Evolutionary conservation across 2,797 vertebrate genomes (phyloP).

Genomic region (Pangasius djambal): DNA sequence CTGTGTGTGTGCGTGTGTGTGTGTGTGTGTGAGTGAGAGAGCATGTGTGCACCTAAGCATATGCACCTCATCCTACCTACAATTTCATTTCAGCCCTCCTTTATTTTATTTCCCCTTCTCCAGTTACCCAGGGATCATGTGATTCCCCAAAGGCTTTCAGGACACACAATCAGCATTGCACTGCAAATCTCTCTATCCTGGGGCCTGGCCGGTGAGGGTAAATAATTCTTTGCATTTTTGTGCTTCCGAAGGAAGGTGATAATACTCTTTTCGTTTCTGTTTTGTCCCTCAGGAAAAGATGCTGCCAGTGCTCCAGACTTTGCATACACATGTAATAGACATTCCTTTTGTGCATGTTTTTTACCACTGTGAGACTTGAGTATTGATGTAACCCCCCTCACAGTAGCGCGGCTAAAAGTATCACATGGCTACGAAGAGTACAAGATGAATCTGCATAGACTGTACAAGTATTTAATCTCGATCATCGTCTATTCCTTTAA

Average conservation of each 20-base stretch:
- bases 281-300: slow-evolving; percentile 60
- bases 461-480: neutral
- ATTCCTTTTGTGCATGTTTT: neutral
- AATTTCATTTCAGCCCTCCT: slow-evolving; percentile 60
- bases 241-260: slow-evolving; percentile 73
- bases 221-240: slow-evolving; percentile 74
- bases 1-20: slow-evolving; percentile 18
- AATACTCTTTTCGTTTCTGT: slow-evolving; percentile 70
- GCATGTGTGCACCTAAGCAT: slow-evolving; percentile 34
- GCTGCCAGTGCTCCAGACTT: slow-evolving; percentile 47
- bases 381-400: slow-evolving; percentile 27
- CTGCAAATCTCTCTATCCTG: slow-evolving; percentile 58
- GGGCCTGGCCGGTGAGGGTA: slow-evolving; percentile 61
- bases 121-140: slow-evolving; percentile 62
- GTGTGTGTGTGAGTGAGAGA: slow-evolving; percentile 10
- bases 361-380: neutral
- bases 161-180: slow-evolving; percentile 38
- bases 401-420: neutral
- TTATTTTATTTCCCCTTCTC: slow-evolving; percentile 69
- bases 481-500: neutral
- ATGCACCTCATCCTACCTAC: slow-evolving; percentile 55
- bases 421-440: neutral
- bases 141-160: slow-evolving; percentile 62
- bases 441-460: neutral
- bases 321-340: slow-evolving; percentile 19